Evolutionary conservation across 2,888 invertebrate species (phyloP), one percentile per base, ranked within the genome.

Genomic region (Acleris sparsana): DNA sequence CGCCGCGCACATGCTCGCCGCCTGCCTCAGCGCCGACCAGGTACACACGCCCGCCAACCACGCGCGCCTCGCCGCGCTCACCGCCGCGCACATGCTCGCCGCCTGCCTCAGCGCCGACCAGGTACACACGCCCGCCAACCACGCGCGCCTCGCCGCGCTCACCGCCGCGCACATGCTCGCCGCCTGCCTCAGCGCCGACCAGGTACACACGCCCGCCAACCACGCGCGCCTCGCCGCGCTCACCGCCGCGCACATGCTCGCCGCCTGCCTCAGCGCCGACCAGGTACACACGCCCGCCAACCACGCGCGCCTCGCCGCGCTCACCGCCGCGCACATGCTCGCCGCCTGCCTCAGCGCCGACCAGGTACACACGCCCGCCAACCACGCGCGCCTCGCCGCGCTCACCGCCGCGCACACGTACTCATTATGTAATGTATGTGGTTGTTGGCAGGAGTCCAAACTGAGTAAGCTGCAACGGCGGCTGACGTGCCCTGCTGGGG

Each of bases 141-240:
- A 95, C 84, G 93, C 95, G n/a, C 97, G 97, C 76, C 93, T 98
- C 52, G 95, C 96, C 0, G 93, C 96, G 39, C 87, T 98, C 13
- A 96, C 97, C 77, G 95, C 95, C 22, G 94, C 95, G 0, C 96
- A 96, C 72, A 85, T 97, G 76, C 75, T 96, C 25, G 93, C 93
- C 18, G 94, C 95, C 2, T 95, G 95, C 59, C 25, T 29, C 6
- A 29, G 25, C 1, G 78, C 74, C 17, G 73, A 74, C 5, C 86
- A 87, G n/a, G n/a, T n/a, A n/a, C n/a, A n/a, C n/a, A n/a, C 0
- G n/a, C n/a, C n/a, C n/a, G n/a, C n/a, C n/a, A n/a, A 97, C 88
- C 94, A 95, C 84, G 93, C 95, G n/a, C 97, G 97, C 76, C 93
- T 98, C 52, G 95, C 96, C 0, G 93, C 96, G 39, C 87, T 98